Percentiles rank a stretch among this genome's conserved stretches.
Conservation (phyloP, 2,113 vertebrate genomes). For the Phaetusa simplex region DNA sequence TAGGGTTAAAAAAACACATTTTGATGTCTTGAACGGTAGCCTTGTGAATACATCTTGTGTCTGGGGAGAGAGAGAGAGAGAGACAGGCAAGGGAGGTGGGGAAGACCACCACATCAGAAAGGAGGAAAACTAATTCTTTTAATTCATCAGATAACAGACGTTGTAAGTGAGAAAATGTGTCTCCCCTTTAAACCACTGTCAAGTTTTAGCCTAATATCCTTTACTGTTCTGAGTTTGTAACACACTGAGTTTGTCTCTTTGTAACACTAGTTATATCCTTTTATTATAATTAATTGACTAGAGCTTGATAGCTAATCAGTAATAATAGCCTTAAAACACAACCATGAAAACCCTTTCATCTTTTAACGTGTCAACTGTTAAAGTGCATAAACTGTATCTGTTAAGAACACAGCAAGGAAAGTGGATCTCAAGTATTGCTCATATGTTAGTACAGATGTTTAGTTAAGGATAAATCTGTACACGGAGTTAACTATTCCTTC, state of each 20-base stretch:
- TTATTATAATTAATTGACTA: background rate
- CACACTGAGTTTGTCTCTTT: background rate
- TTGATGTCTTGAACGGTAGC: background rate
- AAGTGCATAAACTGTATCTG: background rate
- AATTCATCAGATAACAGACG: background rate
- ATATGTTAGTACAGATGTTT: background rate
- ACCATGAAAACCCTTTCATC: background rate
- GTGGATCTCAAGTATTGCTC: background rate
- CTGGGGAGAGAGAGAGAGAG: too few species aligned
- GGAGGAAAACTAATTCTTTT: background rate
- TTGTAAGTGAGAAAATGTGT: background rate
- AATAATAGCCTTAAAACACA: background rate
- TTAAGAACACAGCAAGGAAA: background rate
- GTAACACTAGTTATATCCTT: background rate
- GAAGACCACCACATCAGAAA: background rate
- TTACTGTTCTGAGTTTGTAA: background rate
- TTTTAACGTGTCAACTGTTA: background rate
- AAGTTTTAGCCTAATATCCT: background rate
- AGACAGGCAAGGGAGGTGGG: fast-evolving
- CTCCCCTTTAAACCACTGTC: background rate
- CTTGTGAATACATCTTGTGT: background rate
- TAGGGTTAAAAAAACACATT: background rate
- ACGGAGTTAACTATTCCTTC: background rate
- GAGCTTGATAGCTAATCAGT: background rate
- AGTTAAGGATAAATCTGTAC: background rate